Evolutionary conservation across 2,888 invertebrate genomes (phyloP), one percentile per base, ranked within the genome.

Genomic region (Epinotia nisella): DNA sequence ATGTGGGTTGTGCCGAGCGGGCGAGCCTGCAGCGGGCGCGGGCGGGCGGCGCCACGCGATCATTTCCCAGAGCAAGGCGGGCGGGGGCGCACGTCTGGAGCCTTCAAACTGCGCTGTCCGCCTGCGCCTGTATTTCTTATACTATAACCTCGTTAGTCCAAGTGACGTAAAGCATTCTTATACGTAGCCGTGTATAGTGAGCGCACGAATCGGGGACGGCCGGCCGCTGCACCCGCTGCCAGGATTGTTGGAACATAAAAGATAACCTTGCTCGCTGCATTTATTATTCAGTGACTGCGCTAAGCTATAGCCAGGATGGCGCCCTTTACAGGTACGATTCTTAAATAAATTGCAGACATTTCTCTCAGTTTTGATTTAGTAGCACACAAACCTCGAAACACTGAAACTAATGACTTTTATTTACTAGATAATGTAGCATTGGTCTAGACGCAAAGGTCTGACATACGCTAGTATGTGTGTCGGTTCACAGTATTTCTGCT

Each of bases 261-360:
- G 78, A 85, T 88, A 92, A 90, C 90, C 90, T 91, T 89, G 90
- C 80, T 79, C 81, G 84, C 81, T 89, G 88, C 91, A 92, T 93
- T 85, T 88, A 92, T 92, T 90, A 93, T 93, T 92, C 92, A 93
- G 91, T 89, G 86, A 83, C 87, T 87, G 87, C 87, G 90, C 87
- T 89, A 82, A 85, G 82, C 87, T 84, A 84, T 85, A 84, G 87
- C 84, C 89, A 92, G 91, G 91, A 93, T 93, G 93, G 93, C 91
- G 92, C 85, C 87, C 83, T 84, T 83, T 84, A 85, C 87, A 91
- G 93, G 93, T 93, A 89, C 83, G 87, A 85, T 84, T 85, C 81
- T 76, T 76, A 75, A 79, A 79, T 78, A 70, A 49, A 69, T 74
- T 75, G 68, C 60, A 66, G 29, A 55, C 67, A 49, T 39, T 17